A percentile compares a stretch with the other conserved stretches of the same genome.
These are phyloP conservation scores for Dendrocincla fuliginosa DNA, from an alignment of 2,797 vertebrate genomes.

Conservation along the genomic window DNA sequence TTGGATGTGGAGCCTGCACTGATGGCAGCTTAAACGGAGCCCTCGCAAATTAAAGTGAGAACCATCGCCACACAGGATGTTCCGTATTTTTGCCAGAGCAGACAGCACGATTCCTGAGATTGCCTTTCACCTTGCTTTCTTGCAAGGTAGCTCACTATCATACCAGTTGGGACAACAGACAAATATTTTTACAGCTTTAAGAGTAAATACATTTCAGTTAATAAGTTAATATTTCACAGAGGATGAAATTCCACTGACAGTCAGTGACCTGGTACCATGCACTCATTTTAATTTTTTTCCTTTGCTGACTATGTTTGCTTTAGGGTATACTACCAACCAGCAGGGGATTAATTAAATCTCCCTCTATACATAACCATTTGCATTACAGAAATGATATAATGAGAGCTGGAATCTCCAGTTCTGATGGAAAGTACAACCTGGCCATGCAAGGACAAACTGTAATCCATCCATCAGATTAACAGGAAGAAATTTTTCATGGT, in stretches of 20 bases:
- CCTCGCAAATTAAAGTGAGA: conserved; percentile 36
- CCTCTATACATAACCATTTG: conserved; percentile 59
- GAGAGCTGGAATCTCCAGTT: conserved; percentile 45
- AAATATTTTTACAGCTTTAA: conserved; percentile 64
- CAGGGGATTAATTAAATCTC: conserved; percentile 71
- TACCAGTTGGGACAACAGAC: conserved; percentile 20
- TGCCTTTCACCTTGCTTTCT: conserved; percentile 51
- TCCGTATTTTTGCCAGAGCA: conserved; percentile 16
- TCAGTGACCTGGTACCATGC: conserved; percentile 40
- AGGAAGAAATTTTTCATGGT: conserved; percentile 43
- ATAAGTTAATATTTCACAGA: conserved; percentile 68
- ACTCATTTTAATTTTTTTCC: conserved; percentile 24
- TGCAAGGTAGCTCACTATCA: neutral
- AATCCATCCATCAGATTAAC: conserved; percentile 66
- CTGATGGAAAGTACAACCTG: conserved; percentile 58
- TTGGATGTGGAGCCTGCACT: conserved; percentile 27
- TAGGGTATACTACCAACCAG: conserved; percentile 57
- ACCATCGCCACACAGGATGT: neutral
- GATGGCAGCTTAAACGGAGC: conserved; percentile 16
- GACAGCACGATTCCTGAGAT: conserved; percentile 6
- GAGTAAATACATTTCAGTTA: conserved; percentile 50
- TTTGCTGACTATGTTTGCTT: conserved; percentile 53
- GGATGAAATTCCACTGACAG: conserved; percentile 58
- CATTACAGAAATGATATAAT: conserved; percentile 63
- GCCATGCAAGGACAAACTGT: conserved; percentile 39